Base-by-base conservation (phyloP, 2,797 vertebrate species). In the Sebastes aleutianus region DNA sequence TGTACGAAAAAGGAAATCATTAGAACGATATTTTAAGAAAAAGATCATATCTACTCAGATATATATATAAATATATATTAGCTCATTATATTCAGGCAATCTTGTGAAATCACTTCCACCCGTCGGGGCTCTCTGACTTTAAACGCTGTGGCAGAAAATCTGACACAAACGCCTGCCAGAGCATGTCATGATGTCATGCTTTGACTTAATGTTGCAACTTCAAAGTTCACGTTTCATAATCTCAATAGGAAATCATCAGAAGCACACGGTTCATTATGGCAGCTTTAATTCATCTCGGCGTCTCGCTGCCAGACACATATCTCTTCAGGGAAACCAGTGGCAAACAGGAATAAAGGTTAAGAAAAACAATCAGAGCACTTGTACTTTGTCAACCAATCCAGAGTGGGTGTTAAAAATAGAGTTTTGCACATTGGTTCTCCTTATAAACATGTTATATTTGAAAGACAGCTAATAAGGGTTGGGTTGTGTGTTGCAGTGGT, bases 121-220 rank as follows among this genome's bases (percentile, higher is more conserved):
- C 82, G 78, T 73, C 7, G 58, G 74, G 65, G 68, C 70, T 74
- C 69, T 13, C 67, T 36, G 63, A 70, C 73, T 84, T 89, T 85
- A 82, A 86, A 88, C 73, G 70, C 70, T 29, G 63, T 72, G 68
- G 82, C 76, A 85, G 67, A 54, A 80, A 74, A 88, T 85, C 66
- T 88, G 85, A 75, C 84, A 86, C 74, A 76, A 65, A 54, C 39
- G 39, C 29, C 79, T 87, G 77, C 77, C 80, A 76, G 78, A 85
- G 78, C 83, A 82, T 84, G 76, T 85, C 86, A 85, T 85, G 82
- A 90, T 92, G 88, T 84, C 86, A 87, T 82, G 82, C 79, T 85
- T 81, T 84, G 71, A 88, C 74, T 88, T 76, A 86, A 78, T 79
- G 82, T 82, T 75, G 65, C 74, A 82, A 72, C 83, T 88, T 87